Evolutionary conservation across 2,888 invertebrate species (phyloP).

Genomic region (Amphipoea lucens): DNA sequence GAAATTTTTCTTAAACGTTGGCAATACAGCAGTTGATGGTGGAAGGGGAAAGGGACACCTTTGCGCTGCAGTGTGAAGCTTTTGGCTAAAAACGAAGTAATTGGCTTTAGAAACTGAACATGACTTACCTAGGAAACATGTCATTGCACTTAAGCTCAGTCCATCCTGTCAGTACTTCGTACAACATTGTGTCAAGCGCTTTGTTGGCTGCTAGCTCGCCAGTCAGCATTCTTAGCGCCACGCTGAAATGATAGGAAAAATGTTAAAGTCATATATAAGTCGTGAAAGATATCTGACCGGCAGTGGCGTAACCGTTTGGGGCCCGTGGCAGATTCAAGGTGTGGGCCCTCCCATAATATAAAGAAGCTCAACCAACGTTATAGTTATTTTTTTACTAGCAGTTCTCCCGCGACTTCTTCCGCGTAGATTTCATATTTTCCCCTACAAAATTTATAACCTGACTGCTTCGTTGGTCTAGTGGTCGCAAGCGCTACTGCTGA

Average conservation of each 20-base stretch:
- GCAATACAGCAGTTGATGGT: too few species aligned
- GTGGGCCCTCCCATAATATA: too few species aligned
- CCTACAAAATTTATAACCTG: too few species aligned
- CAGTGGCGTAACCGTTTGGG: too few species aligned
- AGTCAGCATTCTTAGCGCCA: conserved; percentile 88
- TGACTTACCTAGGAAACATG: conserved; percentile 87
- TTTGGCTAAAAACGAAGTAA: neutral
- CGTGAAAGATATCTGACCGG: neutral
- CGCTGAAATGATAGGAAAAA: conserved; percentile 73
- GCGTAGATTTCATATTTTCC: too few species aligned
- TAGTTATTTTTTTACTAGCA: too few species aligned
- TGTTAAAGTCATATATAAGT: neutral
- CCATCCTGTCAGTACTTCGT: conserved; percentile 87
- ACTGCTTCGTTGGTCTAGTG: too few species aligned
- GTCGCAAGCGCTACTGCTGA: too few species aligned
- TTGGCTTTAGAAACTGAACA: neutral
- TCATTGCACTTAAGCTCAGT: conserved; percentile 85
- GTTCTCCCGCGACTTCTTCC: too few species aligned
- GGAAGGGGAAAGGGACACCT: neutral
- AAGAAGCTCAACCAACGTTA: too few species aligned
- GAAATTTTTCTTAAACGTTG: too few species aligned
- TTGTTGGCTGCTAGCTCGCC: conserved; percentile 87
- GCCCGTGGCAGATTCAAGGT: too few species aligned
- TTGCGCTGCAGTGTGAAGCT: neutral
- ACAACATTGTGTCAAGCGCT: conserved; percentile 86